These are phyloP conservation scores for Acronicta alni DNA, from an alignment of 2,888 invertebrate species.

Conservation along the genomic window DNA sequence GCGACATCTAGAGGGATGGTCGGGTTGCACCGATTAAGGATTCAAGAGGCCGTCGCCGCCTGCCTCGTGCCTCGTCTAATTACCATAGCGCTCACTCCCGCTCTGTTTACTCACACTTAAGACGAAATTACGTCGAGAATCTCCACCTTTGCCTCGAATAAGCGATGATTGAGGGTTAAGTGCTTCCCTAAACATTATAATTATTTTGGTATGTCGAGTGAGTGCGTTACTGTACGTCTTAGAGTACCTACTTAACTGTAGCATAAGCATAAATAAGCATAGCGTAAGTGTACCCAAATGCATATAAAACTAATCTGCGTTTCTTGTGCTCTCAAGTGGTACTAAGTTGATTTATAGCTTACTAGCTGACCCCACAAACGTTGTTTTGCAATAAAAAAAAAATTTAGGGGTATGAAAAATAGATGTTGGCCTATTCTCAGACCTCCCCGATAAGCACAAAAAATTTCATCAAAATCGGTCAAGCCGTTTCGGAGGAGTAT, in stretches of 20 bases:
- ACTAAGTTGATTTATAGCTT: too few species aligned
- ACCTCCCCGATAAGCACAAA: too few species aligned
- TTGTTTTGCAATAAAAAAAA: too few species aligned
- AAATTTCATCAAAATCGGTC: too few species aligned
- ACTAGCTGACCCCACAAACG: too few species aligned
- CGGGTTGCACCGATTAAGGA: slow-evolving; percentile 77
- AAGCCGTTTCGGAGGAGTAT: too few species aligned
- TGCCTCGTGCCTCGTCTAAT: slow-evolving; percentile 69
- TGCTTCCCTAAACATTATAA: slow-evolving; percentile 1
- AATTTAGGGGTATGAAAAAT: too few species aligned
- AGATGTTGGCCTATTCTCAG: too few species aligned
- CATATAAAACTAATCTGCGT: too few species aligned
- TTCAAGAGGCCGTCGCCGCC: slow-evolving; percentile 72
- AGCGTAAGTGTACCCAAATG: too few species aligned
- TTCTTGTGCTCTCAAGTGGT: too few species aligned
- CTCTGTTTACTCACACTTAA: slow-evolving; percentile 76
- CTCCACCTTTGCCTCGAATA: slow-evolving; percentile 48
- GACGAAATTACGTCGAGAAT: slow-evolving; percentile 69
- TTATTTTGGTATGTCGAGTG: neutral
- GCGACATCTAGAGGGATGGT: slow-evolving; percentile 60
- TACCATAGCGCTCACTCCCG: slow-evolving; percentile 75
- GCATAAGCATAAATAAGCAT: too few species aligned
- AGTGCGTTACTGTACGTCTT: neutral
- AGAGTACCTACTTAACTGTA: neutral
- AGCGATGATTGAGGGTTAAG: slow-evolving; percentile 26